Evolutionary conservation across 1,140 invertebrate species (phyloP), one percentile per base, ranked within the genome.

Genomic region (Thaumetopoea pityocampa): DNA sequence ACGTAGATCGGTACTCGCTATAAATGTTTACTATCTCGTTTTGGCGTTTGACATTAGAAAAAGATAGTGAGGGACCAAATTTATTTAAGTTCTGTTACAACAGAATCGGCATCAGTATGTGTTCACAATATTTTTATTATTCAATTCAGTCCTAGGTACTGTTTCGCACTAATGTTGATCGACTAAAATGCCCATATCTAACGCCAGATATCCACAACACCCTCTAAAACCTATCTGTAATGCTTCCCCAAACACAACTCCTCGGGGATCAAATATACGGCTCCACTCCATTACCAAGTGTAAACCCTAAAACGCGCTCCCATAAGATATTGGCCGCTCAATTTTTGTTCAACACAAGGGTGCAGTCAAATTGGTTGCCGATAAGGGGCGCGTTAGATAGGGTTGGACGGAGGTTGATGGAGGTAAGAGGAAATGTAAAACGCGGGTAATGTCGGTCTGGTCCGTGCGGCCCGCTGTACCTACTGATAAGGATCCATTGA

Each of bases 311-410:
- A n/a, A n/a, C n/a, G n/a, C 37, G 18, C 18, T 18, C 14, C 37
- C 28, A 28, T 20, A 32, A 41, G 27, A 41, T 41, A 41, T 41
- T 28, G 28, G 27, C 3, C 19, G 19, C 33, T 36, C 33, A 37
- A 45, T 45, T 45, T 45, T 37, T 45, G 34, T 45, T n/a, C n/a
- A 45, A 45, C 43, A 37, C 34, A 45, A 36, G 33, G 43, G 34
- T 30, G 43, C 27, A 37, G 34, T 30, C 43, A 37, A 45, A 45
- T 45, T 45, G 43, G 24, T 15, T 2, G 27, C 33, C 33, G 26
- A 45, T 36, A 45, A 28, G 19, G 24, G 27, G 24, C 19, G 11
- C 24, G n/a, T 7, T 5, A 22, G 32, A 34, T 44, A 37, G 19
- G 43, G 17, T 29, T 32, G 26, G 26, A 36, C 33, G 33, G 17